phyloP scores from a whole-genome alignment of 2,888 invertebrate species.

The Standfussiana lucernea region DNA sequence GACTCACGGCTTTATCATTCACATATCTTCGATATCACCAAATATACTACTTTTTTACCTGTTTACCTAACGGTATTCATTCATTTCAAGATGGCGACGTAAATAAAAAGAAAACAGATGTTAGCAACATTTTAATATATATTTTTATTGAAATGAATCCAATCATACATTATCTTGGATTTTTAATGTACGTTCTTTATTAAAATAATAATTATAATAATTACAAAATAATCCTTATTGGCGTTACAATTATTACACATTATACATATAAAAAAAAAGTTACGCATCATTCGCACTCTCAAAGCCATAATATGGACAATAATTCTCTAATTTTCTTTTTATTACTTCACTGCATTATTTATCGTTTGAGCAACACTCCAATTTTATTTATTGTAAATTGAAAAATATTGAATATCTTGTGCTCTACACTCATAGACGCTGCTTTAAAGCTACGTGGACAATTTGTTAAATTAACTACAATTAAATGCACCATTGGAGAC shows the following conservation, averaged over 20 bases:
- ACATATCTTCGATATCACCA: slow-evolving; percentile 53
- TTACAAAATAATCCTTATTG: slow-evolving; percentile 90
- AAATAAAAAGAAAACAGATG: slow-evolving; percentile 82
- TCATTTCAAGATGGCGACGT: slow-evolving; percentile 21
- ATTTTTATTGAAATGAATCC: slow-evolving; percentile 91
- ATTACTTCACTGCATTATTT: slow-evolving; percentile 71
- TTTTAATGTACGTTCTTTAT: slow-evolving; percentile 87
- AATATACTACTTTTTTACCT: slow-evolving; percentile 42
- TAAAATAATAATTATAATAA: slow-evolving; percentile 90
- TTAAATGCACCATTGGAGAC: slow-evolving; percentile 89
- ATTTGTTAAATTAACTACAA: slow-evolving; percentile 87
- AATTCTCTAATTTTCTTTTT: slow-evolving; percentile 77
- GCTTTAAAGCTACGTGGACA: slow-evolving; percentile 89
- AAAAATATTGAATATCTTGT: slow-evolving; percentile 85
- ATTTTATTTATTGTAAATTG: slow-evolving; percentile 75
- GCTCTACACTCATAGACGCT: slow-evolving; percentile 83
- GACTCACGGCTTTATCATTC: slow-evolving; percentile 55
- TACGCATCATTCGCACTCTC: slow-evolving; percentile 82
- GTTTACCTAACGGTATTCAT: slow-evolving; percentile 35
- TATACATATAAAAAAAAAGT: slow-evolving; percentile 83
- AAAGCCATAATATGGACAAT: slow-evolving; percentile 85
- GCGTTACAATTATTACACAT: slow-evolving; percentile 85
- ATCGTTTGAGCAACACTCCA: slow-evolving; percentile 86
- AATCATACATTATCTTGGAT: slow-evolving; percentile 90
- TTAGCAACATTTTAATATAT: slow-evolving; percentile 91